Base-by-base conservation (phyloP, 2,888 invertebrate species). In the Molorchus minor region DNA sequence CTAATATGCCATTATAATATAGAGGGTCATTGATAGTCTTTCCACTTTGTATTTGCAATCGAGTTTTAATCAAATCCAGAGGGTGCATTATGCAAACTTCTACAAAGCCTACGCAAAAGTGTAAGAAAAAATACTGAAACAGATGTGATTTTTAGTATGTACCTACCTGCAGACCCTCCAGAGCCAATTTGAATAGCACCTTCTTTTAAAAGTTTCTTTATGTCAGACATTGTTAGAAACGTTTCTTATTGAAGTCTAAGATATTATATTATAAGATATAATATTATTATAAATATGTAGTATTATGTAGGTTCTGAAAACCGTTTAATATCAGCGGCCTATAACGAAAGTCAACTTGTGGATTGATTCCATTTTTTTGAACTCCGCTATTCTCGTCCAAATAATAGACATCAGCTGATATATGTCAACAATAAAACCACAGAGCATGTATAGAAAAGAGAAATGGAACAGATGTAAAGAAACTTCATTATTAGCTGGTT, bases 41-140 rank as follows among this genome's bases (percentile, higher is more conserved):
- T 54, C 80, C 81, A 10, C 82, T 82, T 80, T 93, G 92, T 45
- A 94, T 81, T 81, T 94, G 94, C 69, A 93, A 86, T 69, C 97
- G 85, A 1, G 97, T 97, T 82, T 97, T 97, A 1, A 97, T 88
- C 59, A 97, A 84, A 81, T 97, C 97, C 77, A 97, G 82, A 0
- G 97, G 97, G 82, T 97, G 96, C 96, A 97, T 97, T 49, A 96
- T 89, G 78, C 93, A 94, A 61, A 96, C 94, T 85, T 97, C 96
- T 45, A 96, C 87, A 80, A 97, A 95, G 33, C 90, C 90, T 85
- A 67, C 13, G 36, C 17, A 54, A 51, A 54, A 54, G n/a, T n/a
- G n/a, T n/a, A n/a, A n/a, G n/a, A 41, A 33, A 57, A 44, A 21
- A 12, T 16, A 47, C 15, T 21, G 36, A 56, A 49, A 43, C 36